A percentile compares a stretch with the other conserved stretches of the same genome.
phyloP scores from a whole-genome alignment of 2,797 vertebrate genomes.

The Meriones psammophilus region DNA sequence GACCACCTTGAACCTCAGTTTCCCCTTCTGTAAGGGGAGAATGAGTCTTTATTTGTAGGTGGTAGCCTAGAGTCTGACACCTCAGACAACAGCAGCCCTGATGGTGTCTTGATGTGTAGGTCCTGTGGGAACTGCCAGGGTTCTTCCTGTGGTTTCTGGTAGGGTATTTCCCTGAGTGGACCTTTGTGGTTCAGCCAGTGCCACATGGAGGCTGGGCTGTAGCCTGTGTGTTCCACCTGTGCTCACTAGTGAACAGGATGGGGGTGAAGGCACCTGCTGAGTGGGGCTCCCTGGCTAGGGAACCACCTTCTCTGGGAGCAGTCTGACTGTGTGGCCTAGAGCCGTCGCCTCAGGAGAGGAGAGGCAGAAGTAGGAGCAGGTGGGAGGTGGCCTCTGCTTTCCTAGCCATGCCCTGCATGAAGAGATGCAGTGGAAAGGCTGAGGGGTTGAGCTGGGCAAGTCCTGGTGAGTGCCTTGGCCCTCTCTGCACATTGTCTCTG shows the following conservation, averaged over 20 bases:
- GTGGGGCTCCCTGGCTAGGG: not conserved
- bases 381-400: not conserved
- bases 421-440: rapidly evolving
- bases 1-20: not conserved
- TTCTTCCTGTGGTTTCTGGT: not conserved
- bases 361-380: not conserved
- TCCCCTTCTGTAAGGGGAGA: not conserved
- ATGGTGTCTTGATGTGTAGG: not conserved
- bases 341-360: slow-evolving; percentile 36
- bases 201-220: rapidly evolving
- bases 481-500: not conserved
- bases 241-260: not conserved
- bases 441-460: not conserved
- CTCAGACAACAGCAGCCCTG: not conserved
- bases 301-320: not conserved
- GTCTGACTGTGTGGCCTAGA: rapidly evolving
- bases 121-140: not conserved
- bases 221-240: too few species aligned
- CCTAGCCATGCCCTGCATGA: rapidly evolving
- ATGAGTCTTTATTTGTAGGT: rapidly evolving
- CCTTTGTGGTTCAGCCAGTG: rapidly evolving
- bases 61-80: not conserved
- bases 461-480: not conserved
- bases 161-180: not conserved
- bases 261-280: not conserved